phyloP scores from a whole-genome alignment of 1,140 invertebrate species.

The Copidosoma floridanum region DNA sequence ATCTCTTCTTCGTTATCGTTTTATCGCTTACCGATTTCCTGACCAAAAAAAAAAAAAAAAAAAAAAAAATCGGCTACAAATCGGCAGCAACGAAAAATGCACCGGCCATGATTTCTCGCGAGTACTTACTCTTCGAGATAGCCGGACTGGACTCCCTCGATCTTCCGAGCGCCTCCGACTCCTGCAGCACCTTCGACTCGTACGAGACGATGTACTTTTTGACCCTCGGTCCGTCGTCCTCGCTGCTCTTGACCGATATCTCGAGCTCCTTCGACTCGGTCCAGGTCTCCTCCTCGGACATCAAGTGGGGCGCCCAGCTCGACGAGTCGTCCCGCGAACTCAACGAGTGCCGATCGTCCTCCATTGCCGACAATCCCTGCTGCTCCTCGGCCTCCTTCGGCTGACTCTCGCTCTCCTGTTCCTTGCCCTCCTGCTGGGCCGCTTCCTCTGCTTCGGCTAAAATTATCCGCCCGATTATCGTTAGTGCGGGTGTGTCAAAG shows the following conservation, averaged over 20 bases:
- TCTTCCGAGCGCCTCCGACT: slow-evolving; percentile 26
- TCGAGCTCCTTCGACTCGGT: slow-evolving; percentile 49
- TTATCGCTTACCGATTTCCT: too few relatives aligned
- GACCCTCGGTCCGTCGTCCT: slow-evolving; percentile 42
- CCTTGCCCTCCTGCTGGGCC: slow-evolving; percentile 24
- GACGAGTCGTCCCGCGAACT: slow-evolving; percentile 5
- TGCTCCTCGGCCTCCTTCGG: not conserved
- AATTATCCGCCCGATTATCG: too few relatives aligned
- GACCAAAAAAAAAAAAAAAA: too few relatives aligned
- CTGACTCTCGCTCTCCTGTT: slow-evolving; percentile 18
- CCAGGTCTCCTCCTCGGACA: slow-evolving; percentile 8
- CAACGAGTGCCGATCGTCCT: slow-evolving; percentile 1
- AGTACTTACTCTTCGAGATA: slow-evolving; percentile 39
- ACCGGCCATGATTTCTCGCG: not conserved
- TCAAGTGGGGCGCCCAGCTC: slow-evolving; percentile 1
- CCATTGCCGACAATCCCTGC: not conserved
- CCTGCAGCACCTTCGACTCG: slow-evolving; percentile 44
- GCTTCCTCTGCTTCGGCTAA: too few relatives aligned
- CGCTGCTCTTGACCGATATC: slow-evolving; percentile 44
- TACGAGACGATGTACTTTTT: slow-evolving; percentile 54
- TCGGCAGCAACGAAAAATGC: too few relatives aligned
- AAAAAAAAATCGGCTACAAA: too few relatives aligned
- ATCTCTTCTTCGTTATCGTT: too few relatives aligned
- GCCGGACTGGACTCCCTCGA: slow-evolving; percentile 45
- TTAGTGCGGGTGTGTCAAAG: too few relatives aligned